Percentiles rank a stretch among this genome's conserved stretches.
phyloP scores from a whole-genome alignment of 1,140 invertebrate genomes.

The Maconellicoccus hirsutus region DNA sequence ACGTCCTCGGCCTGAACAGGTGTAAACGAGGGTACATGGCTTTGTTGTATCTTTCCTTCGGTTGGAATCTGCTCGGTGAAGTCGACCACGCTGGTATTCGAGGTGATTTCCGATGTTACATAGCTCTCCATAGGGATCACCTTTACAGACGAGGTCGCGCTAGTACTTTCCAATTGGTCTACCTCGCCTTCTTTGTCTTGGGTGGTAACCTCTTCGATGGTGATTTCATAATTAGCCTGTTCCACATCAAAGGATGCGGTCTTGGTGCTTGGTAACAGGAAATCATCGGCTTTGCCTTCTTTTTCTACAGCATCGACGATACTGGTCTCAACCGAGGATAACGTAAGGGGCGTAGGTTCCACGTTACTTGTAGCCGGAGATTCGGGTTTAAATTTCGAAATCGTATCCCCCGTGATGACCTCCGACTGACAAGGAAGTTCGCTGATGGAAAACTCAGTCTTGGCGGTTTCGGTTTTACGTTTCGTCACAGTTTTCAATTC shows the following conservation, averaged over 20 bases:
- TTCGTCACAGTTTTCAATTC: background rate
- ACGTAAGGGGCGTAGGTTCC: background rate
- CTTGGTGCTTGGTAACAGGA: conserved; percentile 34
- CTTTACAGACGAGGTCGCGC: conserved; percentile 27
- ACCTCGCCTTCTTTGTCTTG: conserved; percentile 33
- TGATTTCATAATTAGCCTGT: conserved; percentile 32
- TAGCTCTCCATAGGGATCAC: conserved; percentile 31
- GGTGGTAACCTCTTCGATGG: conserved; percentile 31
- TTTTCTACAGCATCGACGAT: conserved; percentile 33
- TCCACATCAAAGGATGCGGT: conserved; percentile 34
- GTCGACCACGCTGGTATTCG: background rate
- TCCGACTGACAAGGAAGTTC: background rate
- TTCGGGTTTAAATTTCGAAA: background rate
- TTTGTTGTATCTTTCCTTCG: background rate
- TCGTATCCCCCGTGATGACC: background rate
- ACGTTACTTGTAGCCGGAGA: background rate
- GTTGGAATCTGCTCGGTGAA: background rate
- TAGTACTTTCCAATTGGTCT: background rate
- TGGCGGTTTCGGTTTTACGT: background rate
- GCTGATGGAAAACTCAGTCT: background rate
- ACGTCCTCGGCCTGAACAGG: background rate
- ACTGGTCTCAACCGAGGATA: background rate
- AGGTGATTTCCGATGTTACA: conserved; percentile 20
- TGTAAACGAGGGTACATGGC: background rate
- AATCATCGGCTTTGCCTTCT: conserved; percentile 37